Evolutionary conservation across 2,888 invertebrate genomes (phyloP).

Genomic region (Desoria tigrina): DNA sequence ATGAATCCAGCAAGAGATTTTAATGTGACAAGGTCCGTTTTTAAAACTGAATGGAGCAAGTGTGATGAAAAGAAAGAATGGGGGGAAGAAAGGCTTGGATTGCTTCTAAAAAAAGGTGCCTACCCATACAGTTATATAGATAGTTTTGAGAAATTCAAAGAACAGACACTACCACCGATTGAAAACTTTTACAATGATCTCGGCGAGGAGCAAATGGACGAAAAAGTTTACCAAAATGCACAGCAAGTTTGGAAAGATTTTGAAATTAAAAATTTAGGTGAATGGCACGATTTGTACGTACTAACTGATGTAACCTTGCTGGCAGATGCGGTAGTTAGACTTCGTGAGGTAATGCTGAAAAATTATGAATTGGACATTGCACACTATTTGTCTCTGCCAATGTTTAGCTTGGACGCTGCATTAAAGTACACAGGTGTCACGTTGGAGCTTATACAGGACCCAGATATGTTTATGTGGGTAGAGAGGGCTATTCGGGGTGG

Average conservation of each 20-base stretch:
- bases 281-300: conserved; percentile 42
- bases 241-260: conserved; percentile 28
- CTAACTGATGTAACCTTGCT: conserved; percentile 22
- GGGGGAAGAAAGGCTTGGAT: conserved; percentile 4
- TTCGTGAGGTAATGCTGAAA: conserved; percentile 18
- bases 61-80: neutral
- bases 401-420: conserved; percentile 27
- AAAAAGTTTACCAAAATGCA: conserved; percentile 27
- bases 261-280: conserved; percentile 31
- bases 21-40: neutral
- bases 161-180: conserved; percentile 22
- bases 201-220: conserved; percentile 8
- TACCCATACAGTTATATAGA: conserved; percentile 44
- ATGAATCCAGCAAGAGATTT: conserved; percentile 19
- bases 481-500: conserved; percentile 29
- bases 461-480: conserved; percentile 23
- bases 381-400: conserved; percentile 33
- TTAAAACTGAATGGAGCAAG: neutral
- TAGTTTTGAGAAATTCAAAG: conserved; percentile 28
- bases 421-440: conserved; percentile 23
- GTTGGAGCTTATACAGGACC: conserved; percentile 24
- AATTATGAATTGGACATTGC: conserved; percentile 18
- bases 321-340: conserved; percentile 17
- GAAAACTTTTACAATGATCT: conserved; percentile 35
- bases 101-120: conserved; percentile 34